Base-by-base conservation (phyloP, 2,797 vertebrate species). In the Falco concolor region DNA sequence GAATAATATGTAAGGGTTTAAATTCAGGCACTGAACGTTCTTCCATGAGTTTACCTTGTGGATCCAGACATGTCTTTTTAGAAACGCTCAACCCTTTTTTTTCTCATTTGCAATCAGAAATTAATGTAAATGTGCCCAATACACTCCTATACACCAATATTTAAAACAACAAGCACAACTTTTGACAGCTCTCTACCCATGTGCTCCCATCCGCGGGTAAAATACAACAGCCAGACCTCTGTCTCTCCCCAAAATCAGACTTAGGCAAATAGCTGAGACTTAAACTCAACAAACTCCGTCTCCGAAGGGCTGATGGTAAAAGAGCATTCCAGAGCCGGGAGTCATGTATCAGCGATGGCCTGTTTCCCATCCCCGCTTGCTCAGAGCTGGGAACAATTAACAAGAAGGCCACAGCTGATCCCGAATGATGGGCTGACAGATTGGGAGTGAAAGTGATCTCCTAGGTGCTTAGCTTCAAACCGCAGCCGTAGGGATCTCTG, bases 391-490 rank as follows among this genome's bases (percentile, higher is more conserved):
- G 94, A 92, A 90, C 93, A 89, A 95, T 91, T 94, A 95, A 95
- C 89, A 75, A 69, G 89, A 95, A 87, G 91, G 87, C 79, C 95
- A 77, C 89, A 95, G 95, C 94, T 93, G 94, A 95, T 95, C 92
- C 92, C 75, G 21, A 92, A 72, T 52, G 93, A 95, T 92, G 90
- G 94, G 88, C 92, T 95, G 94, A 92, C 86, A 94, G 90, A 92
- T 94, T 85, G 93, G 94, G 90, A 96, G 94, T 90, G 83, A 89
- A 95, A 95, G 92, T 93, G 95, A 95, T 92, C 95, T 91, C 92
- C 86, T 87, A 92, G 96, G 95, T 95, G 94, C 95, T 96, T 92
- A 89, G 95, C 92, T 87, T 93, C 94, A 59, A 90, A 90, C 96
- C 70, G 13, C 93, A 93, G 94, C 85, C 94, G 23, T 17, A 2